These are phyloP conservation scores for Lacerta agilis DNA, from an alignment of 2,797 vertebrate genomes.

Conservation along the genomic window DNA sequence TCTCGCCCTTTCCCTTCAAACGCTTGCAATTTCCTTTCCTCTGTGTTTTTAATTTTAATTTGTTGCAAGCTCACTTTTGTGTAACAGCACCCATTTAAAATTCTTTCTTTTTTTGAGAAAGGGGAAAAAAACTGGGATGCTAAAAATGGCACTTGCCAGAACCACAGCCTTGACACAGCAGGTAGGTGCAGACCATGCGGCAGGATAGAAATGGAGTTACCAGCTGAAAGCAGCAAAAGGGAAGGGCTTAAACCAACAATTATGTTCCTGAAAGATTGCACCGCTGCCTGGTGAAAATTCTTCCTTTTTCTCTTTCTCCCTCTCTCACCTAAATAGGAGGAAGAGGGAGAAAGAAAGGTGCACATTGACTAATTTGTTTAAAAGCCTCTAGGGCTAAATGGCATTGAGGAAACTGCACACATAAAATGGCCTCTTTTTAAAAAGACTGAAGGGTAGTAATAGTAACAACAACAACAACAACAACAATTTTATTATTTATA, in stretches of 20 bases:
- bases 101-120: background rate
- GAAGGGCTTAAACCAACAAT: background rate
- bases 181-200: background rate
- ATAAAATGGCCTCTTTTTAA: too few relatives aligned
- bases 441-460: too few relatives aligned
- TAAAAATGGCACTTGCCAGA: background rate
- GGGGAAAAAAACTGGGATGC: background rate
- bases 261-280: background rate
- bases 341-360: too few relatives aligned
- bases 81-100: background rate
- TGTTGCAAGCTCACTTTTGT: background rate
- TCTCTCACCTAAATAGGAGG: too few relatives aligned
- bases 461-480: too few relatives aligned
- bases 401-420: too few relatives aligned
- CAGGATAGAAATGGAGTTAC: background rate
- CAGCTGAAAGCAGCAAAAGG: background rate
- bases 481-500: too few relatives aligned
- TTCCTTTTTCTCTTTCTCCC: too few relatives aligned
- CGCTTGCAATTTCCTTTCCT: background rate
- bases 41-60: background rate
- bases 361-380: too few relatives aligned
- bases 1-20: background rate
- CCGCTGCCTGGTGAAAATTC: background rate
- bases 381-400: too few relatives aligned
- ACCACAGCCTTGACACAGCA: background rate